Evolutionary conservation across 2,113 vertebrate species (phyloP), one percentile per base, ranked within the genome.

Genomic region (Pelvicachromis taeniatus): DNA sequence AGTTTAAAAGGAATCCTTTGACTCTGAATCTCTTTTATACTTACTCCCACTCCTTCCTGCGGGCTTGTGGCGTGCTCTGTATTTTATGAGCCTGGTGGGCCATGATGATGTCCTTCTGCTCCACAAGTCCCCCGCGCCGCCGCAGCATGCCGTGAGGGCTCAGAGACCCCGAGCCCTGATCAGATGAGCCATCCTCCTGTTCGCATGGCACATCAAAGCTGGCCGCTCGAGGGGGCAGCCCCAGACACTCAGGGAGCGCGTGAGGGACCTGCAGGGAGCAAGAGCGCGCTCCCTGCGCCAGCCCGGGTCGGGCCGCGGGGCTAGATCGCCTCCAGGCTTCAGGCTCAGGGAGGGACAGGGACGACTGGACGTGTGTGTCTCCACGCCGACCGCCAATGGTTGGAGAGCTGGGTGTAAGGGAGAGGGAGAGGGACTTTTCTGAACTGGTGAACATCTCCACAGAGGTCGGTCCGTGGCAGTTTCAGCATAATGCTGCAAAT

Each of bases 11-110:
- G 55, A 90, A 82, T 83, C 87, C 63, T 78, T 83, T 77, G 81
- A 88, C 65, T 88, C 35, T 78, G 70, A 82, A 79, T 80, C 23
- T 92, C 85, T 85, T 88, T 92, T 79, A 78, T 96, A 99, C 98
- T 99, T 92, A 99, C 98, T 99, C 98, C 98, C 98, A 98, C 93
- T 98, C 98, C 90, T 98, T 99, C 93, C 98, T 96, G 81, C 96
- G 95, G 0, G 98, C 98, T 93, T 99, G 98, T 0, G 98, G 98
- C 1, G 98, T 99, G 95, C 97, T 98, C 94, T 98, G 98, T 93
- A 98, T 98, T 96, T 99, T 99, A 94, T 99, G 98, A 0, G 98
- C 97, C 92, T 99, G 95, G 29, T 98, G 98, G 0, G 98, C 98
- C 94, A 97, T 97, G 96, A 99, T 96, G 85, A 99, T 97, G 88